A percentile compares a stretch with the other conserved stretches of the same genome.
Conservation (phyloP, 1,140 invertebrate species). For the Procambarus virginalis region DNA sequence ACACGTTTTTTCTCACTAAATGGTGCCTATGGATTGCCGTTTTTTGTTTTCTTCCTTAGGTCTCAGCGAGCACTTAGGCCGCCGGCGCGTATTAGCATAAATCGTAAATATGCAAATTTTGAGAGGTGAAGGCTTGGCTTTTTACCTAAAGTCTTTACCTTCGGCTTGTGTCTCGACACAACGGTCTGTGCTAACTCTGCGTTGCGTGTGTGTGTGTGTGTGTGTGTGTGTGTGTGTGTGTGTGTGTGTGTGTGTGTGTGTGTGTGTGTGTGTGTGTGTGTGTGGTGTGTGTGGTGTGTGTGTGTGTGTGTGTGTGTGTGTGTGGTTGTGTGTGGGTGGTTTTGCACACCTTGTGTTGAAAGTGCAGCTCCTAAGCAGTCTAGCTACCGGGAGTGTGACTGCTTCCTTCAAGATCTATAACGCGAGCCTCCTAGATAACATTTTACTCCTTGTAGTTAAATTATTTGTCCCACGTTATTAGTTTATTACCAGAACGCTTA, state of each 20-base stretch:
- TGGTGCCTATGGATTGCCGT: slow-evolving; percentile 15
- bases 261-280: slow-evolving; percentile 12
- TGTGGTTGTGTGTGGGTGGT: neutral
- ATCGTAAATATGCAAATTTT: slow-evolving; percentile 61
- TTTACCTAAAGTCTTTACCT: slow-evolving; percentile 10
- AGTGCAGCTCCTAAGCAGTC: no score
- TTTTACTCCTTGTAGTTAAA: no score
- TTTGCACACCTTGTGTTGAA: no score
- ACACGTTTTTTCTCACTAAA: slow-evolving; percentile 13
- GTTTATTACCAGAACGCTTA: no score
- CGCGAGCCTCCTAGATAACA: no score
- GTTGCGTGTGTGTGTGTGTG: slow-evolving; percentile 23
- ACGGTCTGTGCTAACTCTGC: neutral
- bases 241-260: slow-evolving; percentile 28
- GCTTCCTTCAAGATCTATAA: no score
- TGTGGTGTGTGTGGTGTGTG: neutral
- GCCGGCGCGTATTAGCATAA: slow-evolving; percentile 39
- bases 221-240: slow-evolving; percentile 28
- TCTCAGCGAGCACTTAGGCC: slow-evolving; percentile 27
- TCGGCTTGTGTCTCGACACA: neutral
- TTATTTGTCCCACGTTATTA: no score
- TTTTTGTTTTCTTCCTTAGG: neutral
- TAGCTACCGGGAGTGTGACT: no score
- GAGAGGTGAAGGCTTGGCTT: slow-evolving; percentile 3
- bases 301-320: slow-evolving; percentile 12